Base-by-base conservation (phyloP, 2,888 invertebrate species). In the Abrostola tripartita region DNA sequence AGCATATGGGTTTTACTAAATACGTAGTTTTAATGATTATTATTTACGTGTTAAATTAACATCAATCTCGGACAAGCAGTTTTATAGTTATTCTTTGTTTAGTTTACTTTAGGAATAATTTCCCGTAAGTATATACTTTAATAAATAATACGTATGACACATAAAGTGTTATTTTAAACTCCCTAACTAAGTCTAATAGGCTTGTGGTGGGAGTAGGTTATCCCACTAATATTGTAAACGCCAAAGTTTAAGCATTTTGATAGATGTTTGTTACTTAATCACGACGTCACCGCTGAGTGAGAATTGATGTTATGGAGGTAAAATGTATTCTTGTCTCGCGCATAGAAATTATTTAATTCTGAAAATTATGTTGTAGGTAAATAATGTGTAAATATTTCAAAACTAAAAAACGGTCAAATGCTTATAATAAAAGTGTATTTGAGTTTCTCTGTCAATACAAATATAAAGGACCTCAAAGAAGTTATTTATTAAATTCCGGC, bases 191-290 rank as follows among this genome's bases (percentile, higher is more conserved):
- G 24, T 10, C 24, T 47, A 47, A 47, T 47, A 47, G 44, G 44
- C 14, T 47, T 47, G 44, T 47, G 44, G 44, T 14, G 44, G 44
- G 44, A 12, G 24, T 47, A 24, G 44, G 44, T 47, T 47, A 47
- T 47, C 44, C 44, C 44, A 47, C 44, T 47, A 47, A 47, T 47
- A 47, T 24, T 14, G 44, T 47, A 24, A 47, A 47, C 44, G 44
- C 5, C 24, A 24, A 47, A 47, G 14, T 47, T 47, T 47, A 47
- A 11, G 10, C 44, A 10, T 47, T 47, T 24, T 47, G 44, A 47
- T 47, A 47, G 44, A 47, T 47, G 44, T 47, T 14, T 14, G 44
- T 47, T 47, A 47, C 24, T 47, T 47, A 47, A 24, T 47, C 44
- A 47, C 44, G 44, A 24, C 41, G 5, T n/a, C 12, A 24, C 24